Percentiles rank a stretch among this genome's conserved stretches.
Conservation (phyloP, 2,797 vertebrate genomes). For the Acipenser transmontanus region DNA sequence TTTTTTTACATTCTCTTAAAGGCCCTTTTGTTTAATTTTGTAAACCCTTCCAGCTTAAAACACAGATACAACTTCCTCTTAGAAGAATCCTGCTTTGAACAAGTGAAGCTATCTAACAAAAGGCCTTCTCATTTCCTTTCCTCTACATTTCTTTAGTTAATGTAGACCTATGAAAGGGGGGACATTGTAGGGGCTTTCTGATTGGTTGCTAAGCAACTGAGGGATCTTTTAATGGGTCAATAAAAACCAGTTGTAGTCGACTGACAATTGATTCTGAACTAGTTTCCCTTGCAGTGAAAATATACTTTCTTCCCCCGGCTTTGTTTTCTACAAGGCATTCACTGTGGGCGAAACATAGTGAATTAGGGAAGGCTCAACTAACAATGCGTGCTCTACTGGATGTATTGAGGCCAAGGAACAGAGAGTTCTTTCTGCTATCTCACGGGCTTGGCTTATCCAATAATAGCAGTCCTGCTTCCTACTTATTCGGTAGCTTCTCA, state of each 20-base stretch:
- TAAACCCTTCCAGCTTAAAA: too few species aligned
- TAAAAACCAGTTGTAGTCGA: conserved; percentile 42
- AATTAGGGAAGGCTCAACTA: conserved; percentile 39
- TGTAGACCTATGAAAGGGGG: background rate
- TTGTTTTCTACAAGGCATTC: conserved; percentile 38
- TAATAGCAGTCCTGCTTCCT: conserved; percentile 47
- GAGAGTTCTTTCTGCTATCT: conserved; percentile 55
- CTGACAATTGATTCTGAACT: conserved; percentile 43
- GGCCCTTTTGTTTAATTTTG: too few species aligned
- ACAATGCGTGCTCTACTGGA: conserved; percentile 58
- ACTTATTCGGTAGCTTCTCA: conserved; percentile 45
- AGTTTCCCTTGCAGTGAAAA: conserved; percentile 55
- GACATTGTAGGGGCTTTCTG: conserved; percentile 30
- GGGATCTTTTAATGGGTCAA: conserved; percentile 30
- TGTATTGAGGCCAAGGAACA: conserved; percentile 48
- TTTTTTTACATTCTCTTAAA: too few species aligned
- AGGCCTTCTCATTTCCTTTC: too few species aligned
- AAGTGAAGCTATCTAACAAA: too few species aligned
- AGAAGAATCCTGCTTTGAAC: too few species aligned
- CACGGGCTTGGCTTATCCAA: conserved; percentile 36
- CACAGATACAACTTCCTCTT: too few species aligned
- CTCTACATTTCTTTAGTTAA: background rate
- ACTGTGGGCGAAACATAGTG: conserved; percentile 45
- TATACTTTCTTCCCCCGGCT: conserved; percentile 54
- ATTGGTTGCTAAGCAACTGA: conserved; percentile 33